phyloP scores from a whole-genome alignment of 2,888 invertebrate species.

The Itoplectis maculator region DNA sequence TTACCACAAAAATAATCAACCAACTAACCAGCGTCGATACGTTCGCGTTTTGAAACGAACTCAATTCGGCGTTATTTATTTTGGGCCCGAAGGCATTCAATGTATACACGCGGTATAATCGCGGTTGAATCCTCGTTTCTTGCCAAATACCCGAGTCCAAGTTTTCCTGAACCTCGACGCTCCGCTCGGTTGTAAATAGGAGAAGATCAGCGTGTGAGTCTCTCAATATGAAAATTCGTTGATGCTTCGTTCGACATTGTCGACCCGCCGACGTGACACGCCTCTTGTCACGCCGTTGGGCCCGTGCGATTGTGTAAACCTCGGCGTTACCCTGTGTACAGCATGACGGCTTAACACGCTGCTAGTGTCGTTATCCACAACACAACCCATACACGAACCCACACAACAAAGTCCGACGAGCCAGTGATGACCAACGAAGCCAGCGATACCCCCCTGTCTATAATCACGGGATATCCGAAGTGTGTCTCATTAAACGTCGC shows the following conservation, averaged over 20 bases:
- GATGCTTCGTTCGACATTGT: constrained; percentile 29
- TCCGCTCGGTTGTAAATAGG: no score
- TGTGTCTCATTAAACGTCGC: constrained; percentile 51
- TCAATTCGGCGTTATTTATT: background rate
- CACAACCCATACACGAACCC: constrained; percentile 16
- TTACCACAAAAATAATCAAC: background rate
- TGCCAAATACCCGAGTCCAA: background rate
- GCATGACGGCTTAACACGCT: constrained; percentile 33
- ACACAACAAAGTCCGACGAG: background rate
- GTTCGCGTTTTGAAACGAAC: constrained; percentile 1
- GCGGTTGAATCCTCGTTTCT: background rate
- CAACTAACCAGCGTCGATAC: background rate
- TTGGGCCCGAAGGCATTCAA: background rate
- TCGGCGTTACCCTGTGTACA: constrained; percentile 26
- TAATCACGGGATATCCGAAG: constrained; percentile 50
- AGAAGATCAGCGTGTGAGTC: background rate
- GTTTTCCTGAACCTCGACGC: no score
- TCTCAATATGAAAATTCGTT: constrained; percentile 28
- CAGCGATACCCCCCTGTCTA: no score
- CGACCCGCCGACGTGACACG: background rate
- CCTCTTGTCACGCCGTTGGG: background rate
- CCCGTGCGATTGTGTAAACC: constrained; percentile 33
- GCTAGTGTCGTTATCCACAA: constrained; percentile 30
- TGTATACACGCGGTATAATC: background rate
- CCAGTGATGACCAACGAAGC: constrained; percentile 32